Evolutionary conservation across 2,888 invertebrate genomes (phyloP).

Genomic region (Xylocampa areola): DNA sequence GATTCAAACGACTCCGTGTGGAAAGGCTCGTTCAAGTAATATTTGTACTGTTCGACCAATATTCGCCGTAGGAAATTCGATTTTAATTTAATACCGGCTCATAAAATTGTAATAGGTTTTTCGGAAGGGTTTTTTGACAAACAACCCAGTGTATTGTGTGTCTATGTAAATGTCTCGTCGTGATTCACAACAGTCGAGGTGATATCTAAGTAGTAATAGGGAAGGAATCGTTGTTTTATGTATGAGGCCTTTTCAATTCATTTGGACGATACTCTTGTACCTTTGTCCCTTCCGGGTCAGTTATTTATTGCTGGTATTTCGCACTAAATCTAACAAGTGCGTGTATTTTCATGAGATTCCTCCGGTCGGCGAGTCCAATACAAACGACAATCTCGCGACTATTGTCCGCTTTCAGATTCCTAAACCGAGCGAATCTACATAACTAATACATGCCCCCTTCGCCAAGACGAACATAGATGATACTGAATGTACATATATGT

Average conservation of each 20-base stretch:
- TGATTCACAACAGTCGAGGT: constrained; percentile 75
- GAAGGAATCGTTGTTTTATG: constrained; percentile 83
- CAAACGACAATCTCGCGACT: constrained; percentile 66
- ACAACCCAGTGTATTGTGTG: constrained; percentile 46
- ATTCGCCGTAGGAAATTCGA: background rate
- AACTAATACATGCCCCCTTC: constrained; percentile 51
- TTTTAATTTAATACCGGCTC: constrained; percentile 22
- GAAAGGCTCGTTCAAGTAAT: constrained; percentile 9
- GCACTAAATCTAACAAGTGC: constrained; percentile 78
- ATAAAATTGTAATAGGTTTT: constrained; percentile 27
- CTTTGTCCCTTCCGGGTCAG: constrained; percentile 88
- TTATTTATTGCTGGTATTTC: constrained; percentile 87
- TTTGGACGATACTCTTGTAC: constrained; percentile 84
- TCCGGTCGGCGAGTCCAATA: constrained; percentile 60
- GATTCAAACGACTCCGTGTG: constrained; percentile 10
- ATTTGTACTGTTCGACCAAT: constrained; percentile 12
- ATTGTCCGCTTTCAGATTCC: constrained; percentile 57
- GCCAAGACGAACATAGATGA: constrained; percentile 22
- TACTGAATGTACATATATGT: constrained; percentile 31
- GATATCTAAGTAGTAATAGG: constrained; percentile 75
- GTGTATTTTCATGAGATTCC: constrained; percentile 74
- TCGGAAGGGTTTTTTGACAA: constrained; percentile 33
- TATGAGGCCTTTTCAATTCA: constrained; percentile 88
- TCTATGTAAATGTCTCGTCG: constrained; percentile 75
- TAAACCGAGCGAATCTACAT: constrained; percentile 56